A percentile compares a stretch with the other conserved stretches of the same genome.
phyloP scores from a whole-genome alignment of 2,888 invertebrate genomes.

The Platypus cylindrus region DNA sequence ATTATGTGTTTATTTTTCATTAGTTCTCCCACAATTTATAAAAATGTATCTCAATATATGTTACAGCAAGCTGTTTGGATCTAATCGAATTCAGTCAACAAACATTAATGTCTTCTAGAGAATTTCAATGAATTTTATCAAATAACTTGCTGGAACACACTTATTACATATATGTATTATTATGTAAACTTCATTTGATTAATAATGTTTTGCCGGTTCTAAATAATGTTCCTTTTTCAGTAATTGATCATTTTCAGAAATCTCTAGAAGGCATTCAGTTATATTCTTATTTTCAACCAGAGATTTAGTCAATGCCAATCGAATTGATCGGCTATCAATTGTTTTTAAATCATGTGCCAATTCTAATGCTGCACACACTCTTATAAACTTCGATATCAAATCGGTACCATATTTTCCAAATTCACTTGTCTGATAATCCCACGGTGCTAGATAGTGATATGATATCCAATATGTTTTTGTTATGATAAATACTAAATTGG shows the following conservation, averaged over 20 bases:
- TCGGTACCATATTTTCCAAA: conserved; percentile 63
- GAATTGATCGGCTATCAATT: conserved; percentile 47
- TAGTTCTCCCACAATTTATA: too few relatives aligned
- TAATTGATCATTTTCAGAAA: conserved; percentile 26
- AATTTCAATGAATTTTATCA: too few relatives aligned
- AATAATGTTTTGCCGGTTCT: conserved; percentile 18
- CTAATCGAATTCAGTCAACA: too few relatives aligned
- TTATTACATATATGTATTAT: too few relatives aligned
- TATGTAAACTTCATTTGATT: too few relatives aligned
- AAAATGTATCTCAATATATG: too few relatives aligned
- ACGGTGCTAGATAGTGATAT: conserved; percentile 66
- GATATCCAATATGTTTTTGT: conserved; percentile 67
- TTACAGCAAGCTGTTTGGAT: too few relatives aligned
- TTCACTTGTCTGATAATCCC: conserved; percentile 74
- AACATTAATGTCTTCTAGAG: too few relatives aligned
- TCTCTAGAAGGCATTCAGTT: conserved; percentile 43
- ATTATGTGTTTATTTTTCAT: too few relatives aligned
- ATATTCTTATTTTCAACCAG: conserved; percentile 44
- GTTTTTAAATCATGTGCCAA: conserved; percentile 51
- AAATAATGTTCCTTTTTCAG: conserved; percentile 34
- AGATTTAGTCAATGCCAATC: conserved; percentile 47
- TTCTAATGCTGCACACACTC: conserved; percentile 57
- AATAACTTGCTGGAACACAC: too few relatives aligned
- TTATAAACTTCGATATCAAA: conserved; percentile 52
- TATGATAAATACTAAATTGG: conserved; percentile 62